Evolutionary conservation across 2,797 vertebrate genomes (phyloP).

Genomic region (Babyrousa celebensis): DNA sequence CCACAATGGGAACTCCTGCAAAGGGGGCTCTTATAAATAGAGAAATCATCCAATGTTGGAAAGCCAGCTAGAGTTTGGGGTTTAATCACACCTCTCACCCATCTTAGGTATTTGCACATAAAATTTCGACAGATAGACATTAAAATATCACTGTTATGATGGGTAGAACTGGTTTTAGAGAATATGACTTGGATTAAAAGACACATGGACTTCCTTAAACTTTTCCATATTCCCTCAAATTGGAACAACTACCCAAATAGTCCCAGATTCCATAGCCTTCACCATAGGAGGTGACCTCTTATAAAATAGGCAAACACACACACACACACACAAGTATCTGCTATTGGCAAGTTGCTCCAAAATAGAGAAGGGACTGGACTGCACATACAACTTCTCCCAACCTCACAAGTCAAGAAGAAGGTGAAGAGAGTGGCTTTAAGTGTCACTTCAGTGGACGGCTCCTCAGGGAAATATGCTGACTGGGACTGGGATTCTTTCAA

Average conservation of each 20-base stretch:
- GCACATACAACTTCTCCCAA: not conserved
- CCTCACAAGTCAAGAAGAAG: not conserved
- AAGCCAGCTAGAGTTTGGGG: not conserved
- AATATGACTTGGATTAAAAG: not conserved
- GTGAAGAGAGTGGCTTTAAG: not conserved
- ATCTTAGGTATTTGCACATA: not conserved
- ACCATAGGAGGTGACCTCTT: not conserved
- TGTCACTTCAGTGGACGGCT: not conserved
- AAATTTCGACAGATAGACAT: not conserved
- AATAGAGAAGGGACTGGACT: not conserved
- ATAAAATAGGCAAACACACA: not conserved
- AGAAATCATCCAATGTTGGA: not conserved
- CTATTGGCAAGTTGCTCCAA: not conserved
- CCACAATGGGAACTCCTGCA: too few relatives aligned
- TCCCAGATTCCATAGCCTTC: not conserved
- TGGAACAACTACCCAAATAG: not conserved
- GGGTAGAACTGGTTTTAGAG: not conserved
- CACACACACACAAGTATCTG: not conserved
- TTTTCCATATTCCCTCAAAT: slow-evolving; percentile 1
- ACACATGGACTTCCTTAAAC: not conserved
- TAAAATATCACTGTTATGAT: not conserved
- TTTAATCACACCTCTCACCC: not conserved
- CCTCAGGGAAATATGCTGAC: not conserved
- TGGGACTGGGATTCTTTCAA: not conserved
- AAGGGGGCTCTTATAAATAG: not conserved